A percentile compares a stretch with the other conserved stretches of the same genome.
Evolutionary conservation across 2,888 invertebrate species (phyloP).

Genomic region (Trichogramma evanescens): DNA sequence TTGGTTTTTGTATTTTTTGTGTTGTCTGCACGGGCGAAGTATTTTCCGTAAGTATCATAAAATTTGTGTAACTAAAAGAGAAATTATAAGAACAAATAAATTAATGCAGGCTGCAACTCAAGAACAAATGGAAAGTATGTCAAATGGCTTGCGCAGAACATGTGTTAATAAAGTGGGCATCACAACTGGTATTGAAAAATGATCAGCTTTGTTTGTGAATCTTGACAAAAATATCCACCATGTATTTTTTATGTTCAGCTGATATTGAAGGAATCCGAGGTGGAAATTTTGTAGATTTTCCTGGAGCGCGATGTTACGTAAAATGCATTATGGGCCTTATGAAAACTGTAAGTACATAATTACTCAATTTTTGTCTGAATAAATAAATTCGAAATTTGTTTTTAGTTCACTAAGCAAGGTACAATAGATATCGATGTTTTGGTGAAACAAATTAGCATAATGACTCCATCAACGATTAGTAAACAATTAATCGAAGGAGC

Average conservation of each 20-base stretch:
- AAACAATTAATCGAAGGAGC: neutral
- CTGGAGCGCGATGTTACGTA: neutral
- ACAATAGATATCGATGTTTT: slow-evolving; percentile 2
- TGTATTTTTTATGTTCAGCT: neutral
- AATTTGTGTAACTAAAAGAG: too few relatives aligned
- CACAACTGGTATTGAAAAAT: neutral
- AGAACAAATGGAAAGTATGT: slow-evolving; percentile 14
- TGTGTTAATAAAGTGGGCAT: slow-evolving; percentile 10
- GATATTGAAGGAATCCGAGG: neutral
- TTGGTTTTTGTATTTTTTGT: too few relatives aligned
- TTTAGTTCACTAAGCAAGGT: slow-evolving; percentile 6
- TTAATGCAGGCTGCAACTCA: neutral
- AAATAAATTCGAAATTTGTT: neutral
- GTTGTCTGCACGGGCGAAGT: too few relatives aligned
- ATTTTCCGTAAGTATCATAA: too few relatives aligned
- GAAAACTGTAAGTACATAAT: neutral
- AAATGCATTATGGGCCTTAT: slow-evolving; percentile 9
- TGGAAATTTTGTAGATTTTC: slow-evolving; percentile 5
- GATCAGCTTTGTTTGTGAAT: neutral
- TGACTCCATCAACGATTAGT: neutral
- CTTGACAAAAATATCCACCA: neutral
- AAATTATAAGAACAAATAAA: too few relatives aligned
- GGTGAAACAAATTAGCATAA: slow-evolving; percentile 6
- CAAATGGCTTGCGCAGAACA: slow-evolving; percentile 6
- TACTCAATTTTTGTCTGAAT: neutral